A percentile compares a stretch with the other conserved stretches of the same genome.
These are phyloP conservation scores for Orthosia incerta DNA, from an alignment of 2,888 invertebrate species.

Conservation along the genomic window DNA sequence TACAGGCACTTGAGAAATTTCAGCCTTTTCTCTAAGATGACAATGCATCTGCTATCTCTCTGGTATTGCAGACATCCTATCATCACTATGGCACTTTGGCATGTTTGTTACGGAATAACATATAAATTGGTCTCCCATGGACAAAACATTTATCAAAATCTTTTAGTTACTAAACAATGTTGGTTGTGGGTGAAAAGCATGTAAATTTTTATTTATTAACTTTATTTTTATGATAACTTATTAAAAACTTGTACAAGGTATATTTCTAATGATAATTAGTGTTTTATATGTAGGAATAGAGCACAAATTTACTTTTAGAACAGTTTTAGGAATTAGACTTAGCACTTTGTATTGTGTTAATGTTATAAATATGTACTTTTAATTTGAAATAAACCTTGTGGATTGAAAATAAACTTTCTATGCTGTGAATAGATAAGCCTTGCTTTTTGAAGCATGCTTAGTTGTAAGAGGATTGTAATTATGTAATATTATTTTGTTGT, in stretches of 20 bases:
- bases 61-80: too few species aligned
- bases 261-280: not conserved
- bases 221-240: too few species aligned
- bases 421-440: conserved; percentile 46
- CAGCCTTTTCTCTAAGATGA: too few species aligned
- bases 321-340: too few species aligned
- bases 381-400: conserved; percentile 18
- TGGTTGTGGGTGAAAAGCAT: conserved; percentile 48
- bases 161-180: conserved; percentile 1
- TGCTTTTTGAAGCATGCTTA: conserved; percentile 44
- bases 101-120: too few species aligned
- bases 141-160: not conserved
- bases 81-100: too few species aligned
- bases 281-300: not conserved
- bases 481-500: conserved; percentile 2
- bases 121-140: not conserved
- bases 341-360: too few species aligned
- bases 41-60: too few species aligned
- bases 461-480: conserved; percentile 32
- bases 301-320: not conserved
- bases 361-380: not conserved
- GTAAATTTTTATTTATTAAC: conserved; percentile 20
- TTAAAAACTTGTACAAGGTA: conserved; percentile 17
- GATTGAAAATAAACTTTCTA: not conserved
- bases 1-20: too few species aligned